Evolutionary conservation across 2,888 invertebrate genomes (phyloP), one percentile per base, ranked within the genome.

Genomic region (Harpagoxenus sublaevis): DNA sequence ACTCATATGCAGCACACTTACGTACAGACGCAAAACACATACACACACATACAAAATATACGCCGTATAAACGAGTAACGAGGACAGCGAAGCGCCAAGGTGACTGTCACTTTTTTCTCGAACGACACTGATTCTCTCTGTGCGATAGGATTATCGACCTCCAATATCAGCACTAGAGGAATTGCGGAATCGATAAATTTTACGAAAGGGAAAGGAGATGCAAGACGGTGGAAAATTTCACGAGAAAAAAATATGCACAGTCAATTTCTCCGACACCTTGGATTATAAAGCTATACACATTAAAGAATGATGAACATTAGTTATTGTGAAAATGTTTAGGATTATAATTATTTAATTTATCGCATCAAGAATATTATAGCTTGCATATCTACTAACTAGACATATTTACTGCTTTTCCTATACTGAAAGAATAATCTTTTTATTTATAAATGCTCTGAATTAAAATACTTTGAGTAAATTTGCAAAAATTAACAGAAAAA

Each of bases 41-140:
- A 15, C 1, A 10, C 6, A 31, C 48, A 23, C 23, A 53, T 9
- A 8, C 31, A 28, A 31, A 31, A 51, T 15, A 28, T 3, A 48
- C 31, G 39, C 15, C 65, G 63, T 55, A 23, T 23, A 23, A 23
- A 23, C 23, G 23, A 23, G 39, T 31, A 84, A 82, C 82, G 79
- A 57, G 79, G 60, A 73, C 79, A 48, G 45, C 74, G 74, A 60
- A 79, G 79, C 45, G 48, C 84, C 91, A 89, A 90, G 91, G 90
- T 90, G 89, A 90, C 90, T 90, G 89, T 90, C 90, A 90, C 90
- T 90, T 90, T 90, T 35, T 89, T 89, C 86, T 86, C 84, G 57
- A 87, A 77, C 85, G 87, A 86, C 88, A 85, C 85, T 77, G 89
- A 87, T 87, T 87, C 86, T 84, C 85, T 82, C 77, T 65, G 74